phyloP scores from a whole-genome alignment of 2,113 vertebrate genomes.

The Rhynchopsitta pachyrhyncha region DNA sequence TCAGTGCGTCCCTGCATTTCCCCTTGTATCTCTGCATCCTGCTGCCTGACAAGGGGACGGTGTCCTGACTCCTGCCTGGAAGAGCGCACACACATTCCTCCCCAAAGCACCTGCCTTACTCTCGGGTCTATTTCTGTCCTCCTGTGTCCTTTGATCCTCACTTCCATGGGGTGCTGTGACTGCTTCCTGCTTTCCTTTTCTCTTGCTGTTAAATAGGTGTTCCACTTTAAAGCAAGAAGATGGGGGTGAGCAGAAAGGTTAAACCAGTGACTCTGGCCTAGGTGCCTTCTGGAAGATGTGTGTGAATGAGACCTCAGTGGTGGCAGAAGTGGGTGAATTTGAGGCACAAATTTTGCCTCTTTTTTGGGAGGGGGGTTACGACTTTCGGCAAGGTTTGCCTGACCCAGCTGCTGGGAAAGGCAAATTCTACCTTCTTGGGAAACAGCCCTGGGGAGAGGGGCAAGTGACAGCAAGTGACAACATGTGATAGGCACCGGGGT shows the following conservation, averaged over 20 bases:
- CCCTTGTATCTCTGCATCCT: not conserved
- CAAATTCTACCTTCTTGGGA: not conserved
- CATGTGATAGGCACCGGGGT: not conserved
- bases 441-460: not conserved
- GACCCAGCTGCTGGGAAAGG: not conserved
- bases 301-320: not conserved
- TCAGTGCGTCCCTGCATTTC: not conserved
- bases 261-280: not conserved
- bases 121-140: conserved; percentile 16
- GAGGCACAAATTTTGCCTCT: not conserved
- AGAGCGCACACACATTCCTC: not conserved
- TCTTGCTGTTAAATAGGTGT: not conserved
- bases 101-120: conserved; percentile 1
- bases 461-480: not conserved
- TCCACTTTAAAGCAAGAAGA: not conserved
- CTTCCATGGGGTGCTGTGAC: not conserved
- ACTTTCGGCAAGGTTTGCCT: not conserved
- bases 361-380: accelerated
- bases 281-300: not conserved
- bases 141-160: not conserved
- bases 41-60: not conserved
- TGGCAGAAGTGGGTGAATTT: not conserved
- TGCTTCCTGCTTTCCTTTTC: not conserved
- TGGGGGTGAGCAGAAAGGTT: not conserved
- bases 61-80: not conserved